phyloP scores from a whole-genome alignment of 1,140 invertebrate species.

The Sinella curviseta region DNA sequence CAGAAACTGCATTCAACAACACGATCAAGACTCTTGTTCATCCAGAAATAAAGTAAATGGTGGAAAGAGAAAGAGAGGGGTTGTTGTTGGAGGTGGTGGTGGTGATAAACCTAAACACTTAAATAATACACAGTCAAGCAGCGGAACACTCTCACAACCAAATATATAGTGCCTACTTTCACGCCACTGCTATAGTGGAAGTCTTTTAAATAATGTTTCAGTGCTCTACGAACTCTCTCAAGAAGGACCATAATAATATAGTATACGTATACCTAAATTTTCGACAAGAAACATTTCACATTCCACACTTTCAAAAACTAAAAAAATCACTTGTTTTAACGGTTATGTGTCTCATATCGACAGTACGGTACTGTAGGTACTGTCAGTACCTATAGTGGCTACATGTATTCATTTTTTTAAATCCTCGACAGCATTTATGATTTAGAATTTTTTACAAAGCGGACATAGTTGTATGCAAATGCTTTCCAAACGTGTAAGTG shows the following conservation, averaged over 20 bases:
- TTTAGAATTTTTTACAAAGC: no score
- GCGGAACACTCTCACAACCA: not conserved
- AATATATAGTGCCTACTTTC: not conserved
- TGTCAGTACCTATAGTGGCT: no score
- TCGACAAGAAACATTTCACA: not conserved
- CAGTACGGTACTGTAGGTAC: no score
- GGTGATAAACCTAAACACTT: conserved; percentile 18
- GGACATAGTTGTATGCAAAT: no score
- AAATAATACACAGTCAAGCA: conserved; percentile 1
- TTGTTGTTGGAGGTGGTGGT: not conserved
- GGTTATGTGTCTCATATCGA: no score
- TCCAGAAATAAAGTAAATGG: not conserved
- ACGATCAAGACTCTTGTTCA: not conserved
- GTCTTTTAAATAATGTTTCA: not conserved
- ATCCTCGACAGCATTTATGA: no score
- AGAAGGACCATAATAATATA: not conserved
- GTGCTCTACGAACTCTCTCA: not conserved
- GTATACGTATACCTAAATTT: no score
- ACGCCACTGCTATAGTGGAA: no score
- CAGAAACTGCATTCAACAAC: not conserved
- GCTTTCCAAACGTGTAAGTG: no score
- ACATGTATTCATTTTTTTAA: no score
- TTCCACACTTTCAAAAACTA: conserved; percentile 1
- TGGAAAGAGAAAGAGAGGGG: not conserved
- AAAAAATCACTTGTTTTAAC: conserved; percentile 19